Base-by-base conservation (phyloP, 2,888 invertebrate genomes). In the Noctua janthina region DNA sequence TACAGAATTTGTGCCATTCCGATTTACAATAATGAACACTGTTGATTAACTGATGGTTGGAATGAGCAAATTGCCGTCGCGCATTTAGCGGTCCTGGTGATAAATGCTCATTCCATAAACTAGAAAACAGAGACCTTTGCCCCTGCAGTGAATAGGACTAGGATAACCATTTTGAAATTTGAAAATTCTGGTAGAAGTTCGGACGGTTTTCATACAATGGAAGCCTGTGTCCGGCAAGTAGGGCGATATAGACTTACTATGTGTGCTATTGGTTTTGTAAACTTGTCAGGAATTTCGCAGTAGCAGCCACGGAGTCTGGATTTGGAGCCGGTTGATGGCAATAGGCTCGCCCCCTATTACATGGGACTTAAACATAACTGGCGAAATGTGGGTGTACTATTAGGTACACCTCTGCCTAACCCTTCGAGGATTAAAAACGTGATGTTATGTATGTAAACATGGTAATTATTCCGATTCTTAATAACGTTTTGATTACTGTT, bases 1-100 rank as follows among this genome's bases (percentile, higher is more conserved):
- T 64, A 51, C 71, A 39, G 11, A 35, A 51, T 62, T 76, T 64
- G 56, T 69, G 35, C 29, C 17, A 64, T 74, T 80, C 51, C 67
- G 15, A 64, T 74, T 51, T 56, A n/a, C 15, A 23, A n/a, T n/a
- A 49, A 46, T 29, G 49, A 11, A 5, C 11, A 59, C n/a, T 59
- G 23, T 3, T 23, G 23, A 2, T 17, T 51, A 10, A 35, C 15
- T 64, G 64, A 8, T 39, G 35, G 35, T 20, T 64, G 64, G 20
- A 46, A 35, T 51, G 7, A 35, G 35, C 11, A 35, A 23, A 64
- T 79, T 20, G 1, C 20, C 3, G n/a, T 62, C 23, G 23, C 17
- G 35, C 29, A 43, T 17, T 43, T 49, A 29, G 35, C 10, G 15
- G 23, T 23, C 3, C 10, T 56, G 23, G 56, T 54, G 23, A 56